Evolutionary conservation across 2,888 invertebrate genomes (phyloP).

Genomic region (Cancer borealis): DNA sequence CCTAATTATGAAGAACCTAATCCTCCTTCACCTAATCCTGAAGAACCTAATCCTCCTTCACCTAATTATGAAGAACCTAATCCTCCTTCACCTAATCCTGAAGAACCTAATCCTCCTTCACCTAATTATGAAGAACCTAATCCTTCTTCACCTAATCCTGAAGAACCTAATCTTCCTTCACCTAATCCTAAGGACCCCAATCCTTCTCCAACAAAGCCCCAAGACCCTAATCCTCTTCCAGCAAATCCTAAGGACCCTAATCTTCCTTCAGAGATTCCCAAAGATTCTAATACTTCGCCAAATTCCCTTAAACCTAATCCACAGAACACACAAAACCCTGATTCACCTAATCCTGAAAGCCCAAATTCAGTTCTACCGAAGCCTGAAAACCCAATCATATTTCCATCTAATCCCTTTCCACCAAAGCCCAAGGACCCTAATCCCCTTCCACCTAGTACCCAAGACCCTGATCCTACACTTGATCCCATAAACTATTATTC

Average conservation of each 20-base stretch:
- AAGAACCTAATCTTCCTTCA: background rate
- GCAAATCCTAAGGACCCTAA: background rate
- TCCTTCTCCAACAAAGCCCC: background rate
- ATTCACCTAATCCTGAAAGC: too few species aligned
- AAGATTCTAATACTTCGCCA: too few species aligned
- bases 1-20: background rate
- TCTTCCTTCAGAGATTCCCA: too few species aligned
- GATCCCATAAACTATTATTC: too few species aligned
- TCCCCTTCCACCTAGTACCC: too few species aligned
- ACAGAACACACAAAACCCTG: too few species aligned
- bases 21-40: background rate
- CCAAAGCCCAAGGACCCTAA: too few species aligned
- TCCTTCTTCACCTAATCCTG: background rate
- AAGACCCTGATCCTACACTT: too few species aligned
- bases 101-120: background rate
- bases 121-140: background rate
- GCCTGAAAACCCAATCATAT: too few species aligned
- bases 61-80: background rate
- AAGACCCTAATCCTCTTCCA: background rate
- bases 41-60: background rate
- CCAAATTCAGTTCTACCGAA: too few species aligned
- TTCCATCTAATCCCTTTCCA: too few species aligned
- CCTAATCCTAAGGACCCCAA: background rate
- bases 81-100: background rate
- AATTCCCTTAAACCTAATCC: too few species aligned